A percentile compares a stretch with the other conserved stretches of the same genome.
These are phyloP conservation scores for Neostethus bicornis DNA, from an alignment of 2,797 vertebrate genomes.

Conservation along the genomic window DNA sequence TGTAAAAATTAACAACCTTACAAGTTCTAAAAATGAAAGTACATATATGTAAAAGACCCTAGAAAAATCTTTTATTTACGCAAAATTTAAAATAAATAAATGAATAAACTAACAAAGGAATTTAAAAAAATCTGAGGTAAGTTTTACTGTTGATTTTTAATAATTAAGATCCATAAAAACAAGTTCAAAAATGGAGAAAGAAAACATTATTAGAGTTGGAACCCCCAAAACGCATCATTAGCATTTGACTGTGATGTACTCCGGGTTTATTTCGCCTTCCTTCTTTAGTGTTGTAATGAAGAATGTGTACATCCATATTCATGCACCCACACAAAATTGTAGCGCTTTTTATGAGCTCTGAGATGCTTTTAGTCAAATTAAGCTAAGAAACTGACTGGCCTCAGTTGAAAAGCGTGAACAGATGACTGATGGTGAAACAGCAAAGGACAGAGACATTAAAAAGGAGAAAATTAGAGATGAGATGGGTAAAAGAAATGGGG, in stretches of 20 bases:
- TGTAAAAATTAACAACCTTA: slow-evolving; percentile 14
- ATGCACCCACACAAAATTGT: slow-evolving; percentile 45
- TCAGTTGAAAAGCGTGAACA: slow-evolving; percentile 56
- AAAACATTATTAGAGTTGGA: slow-evolving; percentile 22
- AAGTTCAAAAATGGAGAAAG: slow-evolving; percentile 37
- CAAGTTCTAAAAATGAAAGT: background rate
- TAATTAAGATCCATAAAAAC: slow-evolving; percentile 50
- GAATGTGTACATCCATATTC: slow-evolving; percentile 42
- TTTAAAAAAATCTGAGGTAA: slow-evolving; percentile 35
- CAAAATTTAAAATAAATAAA: background rate
- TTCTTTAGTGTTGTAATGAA: slow-evolving; percentile 44
- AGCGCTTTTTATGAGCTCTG: slow-evolving; percentile 43
- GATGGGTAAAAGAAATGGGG: slow-evolving; percentile 73
- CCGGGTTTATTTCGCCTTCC: slow-evolving; percentile 37
- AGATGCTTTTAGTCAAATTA: slow-evolving; percentile 57
- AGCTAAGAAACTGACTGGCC: slow-evolving; percentile 47
- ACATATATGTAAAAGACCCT: background rate
- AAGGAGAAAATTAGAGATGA: slow-evolving; percentile 64
- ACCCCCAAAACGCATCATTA: slow-evolving; percentile 56
- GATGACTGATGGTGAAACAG: slow-evolving; percentile 67
- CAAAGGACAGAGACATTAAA: slow-evolving; percentile 63
- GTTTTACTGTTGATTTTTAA: slow-evolving; percentile 46
- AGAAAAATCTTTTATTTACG: background rate
- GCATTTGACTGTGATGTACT: slow-evolving; percentile 51
- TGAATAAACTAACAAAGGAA: background rate